Evolutionary conservation across 2,888 invertebrate species (phyloP).

Genomic region (Agrypnus murinus): DNA sequence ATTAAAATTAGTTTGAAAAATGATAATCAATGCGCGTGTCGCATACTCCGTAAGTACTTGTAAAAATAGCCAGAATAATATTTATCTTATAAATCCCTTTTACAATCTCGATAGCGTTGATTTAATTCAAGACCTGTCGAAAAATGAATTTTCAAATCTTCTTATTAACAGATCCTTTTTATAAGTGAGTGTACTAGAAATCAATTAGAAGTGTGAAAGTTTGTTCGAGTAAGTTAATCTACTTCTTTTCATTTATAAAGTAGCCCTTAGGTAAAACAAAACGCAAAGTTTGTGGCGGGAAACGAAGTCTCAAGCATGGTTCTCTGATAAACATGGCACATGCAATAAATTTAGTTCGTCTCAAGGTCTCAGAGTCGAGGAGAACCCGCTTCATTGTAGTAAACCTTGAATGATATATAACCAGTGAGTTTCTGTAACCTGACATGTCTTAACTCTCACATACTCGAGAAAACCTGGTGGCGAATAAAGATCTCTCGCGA

Average conservation of each 20-base stretch:
- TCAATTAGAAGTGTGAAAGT: too few species aligned
- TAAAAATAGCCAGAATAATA: too few species aligned
- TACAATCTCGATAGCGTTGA: too few species aligned
- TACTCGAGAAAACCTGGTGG: constrained; percentile 31
- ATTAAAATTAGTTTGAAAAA: too few species aligned
- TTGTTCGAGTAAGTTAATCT: background rate
- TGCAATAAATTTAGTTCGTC: constrained; percentile 60
- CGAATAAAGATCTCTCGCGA: constrained; percentile 35
- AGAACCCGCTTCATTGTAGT: constrained; percentile 59
- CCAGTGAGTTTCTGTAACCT: constrained; percentile 46
- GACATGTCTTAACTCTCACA: constrained; percentile 42
- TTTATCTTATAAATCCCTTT: too few species aligned
- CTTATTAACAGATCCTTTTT: too few species aligned
- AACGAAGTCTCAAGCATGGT: constrained; percentile 29
- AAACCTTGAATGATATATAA: constrained; percentile 62
- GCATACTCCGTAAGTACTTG: too few species aligned
- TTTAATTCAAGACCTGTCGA: too few species aligned
- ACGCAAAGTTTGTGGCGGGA: constrained; percentile 20
- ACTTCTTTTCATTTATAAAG: constrained; percentile 7
- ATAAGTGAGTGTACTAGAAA: too few species aligned
- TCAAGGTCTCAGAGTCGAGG: constrained; percentile 62
- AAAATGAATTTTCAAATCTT: too few species aligned
- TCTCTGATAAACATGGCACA: constrained; percentile 46
- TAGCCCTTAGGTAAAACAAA: constrained; percentile 1
- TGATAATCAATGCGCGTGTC: too few species aligned